Percentiles rank a stretch among this genome's conserved stretches.
Conservation (phyloP, 2,797 vertebrate genomes). For the Sebastolobus altivelis region DNA sequence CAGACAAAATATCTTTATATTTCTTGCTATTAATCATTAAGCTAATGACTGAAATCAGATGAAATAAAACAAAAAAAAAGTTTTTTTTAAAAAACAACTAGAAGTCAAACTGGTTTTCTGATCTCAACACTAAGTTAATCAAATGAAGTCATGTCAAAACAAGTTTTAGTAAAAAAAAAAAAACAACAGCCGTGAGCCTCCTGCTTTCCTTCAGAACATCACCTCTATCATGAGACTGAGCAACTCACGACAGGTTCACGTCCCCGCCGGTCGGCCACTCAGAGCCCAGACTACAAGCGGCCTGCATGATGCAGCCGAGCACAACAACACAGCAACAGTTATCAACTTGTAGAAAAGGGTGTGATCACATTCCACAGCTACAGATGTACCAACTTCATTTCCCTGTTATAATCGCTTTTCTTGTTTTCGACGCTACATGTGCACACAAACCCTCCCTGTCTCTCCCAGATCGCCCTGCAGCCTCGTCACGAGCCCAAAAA, state of each 20-base stretch:
- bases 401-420: background rate
- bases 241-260: background rate
- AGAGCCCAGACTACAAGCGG: constrained; percentile 16
- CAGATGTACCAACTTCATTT: background rate
- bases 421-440: background rate
- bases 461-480: constrained; percentile 23
- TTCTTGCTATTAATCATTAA: background rate
- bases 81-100: too few species aligned
- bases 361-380: constrained; percentile 33
- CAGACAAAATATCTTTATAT: background rate
- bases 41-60: too few species aligned
- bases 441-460: background rate
- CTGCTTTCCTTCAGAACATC: constrained; percentile 19
- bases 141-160: background rate
- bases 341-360: constrained; percentile 47
- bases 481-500: constrained; percentile 43
- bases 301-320: constrained; percentile 37
- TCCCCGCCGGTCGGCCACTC: background rate
- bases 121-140: background rate
- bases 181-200: background rate
- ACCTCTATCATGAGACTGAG: constrained; percentile 39
- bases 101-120: constrained; percentile 2
- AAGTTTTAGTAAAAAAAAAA: background rate
- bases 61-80: too few species aligned
- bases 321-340: constrained; percentile 24